Base-by-base conservation (phyloP, 2,888 invertebrate species). In the Patella depressa region DNA sequence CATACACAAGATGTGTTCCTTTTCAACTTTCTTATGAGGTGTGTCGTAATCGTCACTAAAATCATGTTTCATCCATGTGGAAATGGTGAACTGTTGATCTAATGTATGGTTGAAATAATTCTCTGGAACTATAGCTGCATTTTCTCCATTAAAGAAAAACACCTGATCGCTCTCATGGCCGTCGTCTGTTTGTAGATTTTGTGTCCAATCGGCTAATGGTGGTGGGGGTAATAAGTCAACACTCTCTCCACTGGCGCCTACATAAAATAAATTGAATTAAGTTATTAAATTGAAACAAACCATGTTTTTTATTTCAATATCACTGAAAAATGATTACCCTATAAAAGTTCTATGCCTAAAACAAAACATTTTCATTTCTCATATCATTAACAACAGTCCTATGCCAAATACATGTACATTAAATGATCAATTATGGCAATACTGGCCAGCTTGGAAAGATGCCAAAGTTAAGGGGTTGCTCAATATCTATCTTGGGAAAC, bases 1-100 rank as follows among this genome's bases (percentile, higher is more conserved):
- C 88, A 96, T 96, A 92, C 99, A 99, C 72, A 99, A 93, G 87
- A 99, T 95, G 89, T 99, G 98, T 90, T 99, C 99, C 93, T 99
- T 99, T 84, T 95, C 84, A 4, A 80, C 73, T 94, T 87, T 82
- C 24, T 82, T 83, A 14, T 82, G 80, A 53, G 95, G 80, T 54
- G 82, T 82, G 54, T 82, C 81, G 7, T 79, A 73, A 71, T 76
- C 78, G 19, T 77, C 81, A 9, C 78, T 57, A 1, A 80, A 80
- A 70, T 96, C 96, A 93, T 99, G 99, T 74, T 97, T 95, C 94
- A 99, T 95, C 96, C 99, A 98, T 14, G 97, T 97, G 71, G 96
- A 95, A 87, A 99, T 94, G 78, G 96, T 96, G 93, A 99, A 99
- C 76, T 95, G 95, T 81, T 95, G 94, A 14, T 95, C 94, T 70